Conservation (phyloP, 2,797 vertebrate genomes). For the Mallotus villosus region DNA sequence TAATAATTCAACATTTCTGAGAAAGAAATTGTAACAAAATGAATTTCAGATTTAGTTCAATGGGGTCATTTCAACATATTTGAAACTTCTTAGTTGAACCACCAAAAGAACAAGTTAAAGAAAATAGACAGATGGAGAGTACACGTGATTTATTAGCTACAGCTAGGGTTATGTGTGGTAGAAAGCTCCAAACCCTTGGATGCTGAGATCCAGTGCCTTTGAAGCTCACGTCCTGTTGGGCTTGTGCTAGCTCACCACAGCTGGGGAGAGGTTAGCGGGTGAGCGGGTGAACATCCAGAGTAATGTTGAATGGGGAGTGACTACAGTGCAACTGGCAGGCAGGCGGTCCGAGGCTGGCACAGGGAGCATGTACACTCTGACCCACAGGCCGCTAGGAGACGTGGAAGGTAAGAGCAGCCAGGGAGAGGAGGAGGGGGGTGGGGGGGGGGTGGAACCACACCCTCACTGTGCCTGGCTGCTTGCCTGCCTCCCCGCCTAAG, state of each 20-base stretch:
- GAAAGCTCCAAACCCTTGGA: neutral
- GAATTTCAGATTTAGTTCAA: no score
- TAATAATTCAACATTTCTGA: no score
- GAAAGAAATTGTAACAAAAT: no score
- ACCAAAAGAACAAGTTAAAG: neutral
- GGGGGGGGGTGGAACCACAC: conserved; percentile 55
- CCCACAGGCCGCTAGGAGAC: conserved; percentile 27
- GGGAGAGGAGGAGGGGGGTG: conserved; percentile 15
- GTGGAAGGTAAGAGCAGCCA: conserved; percentile 19
- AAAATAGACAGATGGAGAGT: neutral
- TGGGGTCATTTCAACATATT: no score
- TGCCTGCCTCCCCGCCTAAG: conserved; percentile 65
- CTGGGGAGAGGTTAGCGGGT: conserved; percentile 37
- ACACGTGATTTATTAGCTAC: neutral
- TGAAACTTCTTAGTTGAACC: neutral
- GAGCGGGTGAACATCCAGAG: conserved; percentile 46
- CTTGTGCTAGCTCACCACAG: conserved; percentile 23
- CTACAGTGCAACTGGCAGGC: conserved; percentile 51
- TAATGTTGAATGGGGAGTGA: conserved; percentile 33
- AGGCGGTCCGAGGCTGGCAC: conserved; percentile 45
- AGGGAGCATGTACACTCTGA: conserved; percentile 42
- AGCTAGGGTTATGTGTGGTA: neutral
- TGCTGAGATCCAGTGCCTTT: neutral
- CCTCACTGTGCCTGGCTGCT: conserved; percentile 42
- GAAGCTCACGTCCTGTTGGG: conserved; percentile 13